phyloP scores from a whole-genome alignment of 2,113 vertebrate species.

The Mus pahari region DNA sequence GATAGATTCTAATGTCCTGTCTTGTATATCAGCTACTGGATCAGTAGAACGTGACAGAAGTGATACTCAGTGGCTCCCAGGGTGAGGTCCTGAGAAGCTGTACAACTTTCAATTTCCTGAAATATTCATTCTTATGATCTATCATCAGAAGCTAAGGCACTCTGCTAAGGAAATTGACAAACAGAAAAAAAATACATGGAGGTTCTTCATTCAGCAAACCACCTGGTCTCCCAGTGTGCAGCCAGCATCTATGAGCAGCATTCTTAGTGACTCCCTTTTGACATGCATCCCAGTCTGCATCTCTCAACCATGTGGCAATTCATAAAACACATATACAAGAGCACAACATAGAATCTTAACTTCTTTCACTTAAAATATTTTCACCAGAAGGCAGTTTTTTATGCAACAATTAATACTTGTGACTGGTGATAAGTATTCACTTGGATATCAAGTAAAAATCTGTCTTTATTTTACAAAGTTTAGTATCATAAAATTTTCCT shows the following conservation, averaged over 20 bases:
- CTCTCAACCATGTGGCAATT: not conserved
- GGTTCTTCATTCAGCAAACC: slow-evolving; percentile 9
- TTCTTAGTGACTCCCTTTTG: not conserved
- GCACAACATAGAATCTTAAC: not conserved
- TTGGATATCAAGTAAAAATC: not conserved
- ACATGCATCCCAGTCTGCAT: not conserved
- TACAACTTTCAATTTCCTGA: not conserved
- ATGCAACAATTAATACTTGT: not conserved
- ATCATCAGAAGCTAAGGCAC: not conserved
- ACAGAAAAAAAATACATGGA: not conserved
- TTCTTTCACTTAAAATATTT: not conserved
- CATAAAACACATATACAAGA: not conserved
- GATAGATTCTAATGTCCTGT: not conserved
- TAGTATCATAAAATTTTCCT: not conserved
- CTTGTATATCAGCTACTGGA: not conserved
- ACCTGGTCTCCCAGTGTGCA: not conserved
- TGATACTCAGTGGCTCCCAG: not conserved
- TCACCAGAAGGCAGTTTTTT: not conserved
- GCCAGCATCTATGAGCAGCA: not conserved
- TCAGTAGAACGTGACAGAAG: not conserved
- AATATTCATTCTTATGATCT: not conserved
- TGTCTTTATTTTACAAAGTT: not conserved
- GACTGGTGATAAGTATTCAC: not conserved
- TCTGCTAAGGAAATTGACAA: not conserved
- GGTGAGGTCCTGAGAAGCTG: not conserved